These are phyloP conservation scores for Fopius arisanus DNA, from an alignment of 1,140 invertebrate species.

Conservation along the genomic window DNA sequence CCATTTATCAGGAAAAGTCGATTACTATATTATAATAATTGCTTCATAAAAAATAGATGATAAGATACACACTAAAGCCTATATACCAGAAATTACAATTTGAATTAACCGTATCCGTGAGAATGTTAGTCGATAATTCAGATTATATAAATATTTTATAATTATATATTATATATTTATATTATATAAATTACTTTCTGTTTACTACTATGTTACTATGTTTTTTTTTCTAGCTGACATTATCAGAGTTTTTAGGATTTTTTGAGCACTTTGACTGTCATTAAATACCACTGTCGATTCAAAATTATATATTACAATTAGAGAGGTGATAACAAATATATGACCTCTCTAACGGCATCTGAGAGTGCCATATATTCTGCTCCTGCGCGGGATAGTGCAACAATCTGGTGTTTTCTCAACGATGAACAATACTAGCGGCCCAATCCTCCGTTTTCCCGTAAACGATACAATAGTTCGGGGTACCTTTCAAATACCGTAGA, in stretches of 20 bases:
- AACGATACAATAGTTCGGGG: background rate
- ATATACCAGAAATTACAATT: no score
- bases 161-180: no score
- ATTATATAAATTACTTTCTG: no score
- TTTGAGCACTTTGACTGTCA: background rate
- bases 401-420: background rate
- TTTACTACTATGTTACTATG: background rate
- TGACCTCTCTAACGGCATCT: background rate
- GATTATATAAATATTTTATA: no score
- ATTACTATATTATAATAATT: no score
- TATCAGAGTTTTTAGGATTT: background rate
- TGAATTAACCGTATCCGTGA: no score
- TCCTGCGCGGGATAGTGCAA: slow-evolving; percentile 40
- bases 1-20: no score
- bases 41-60: no score
- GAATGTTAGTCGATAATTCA: no score
- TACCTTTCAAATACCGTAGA: background rate
- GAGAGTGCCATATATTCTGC: background rate
- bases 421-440: background rate
- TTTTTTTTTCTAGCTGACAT: background rate
- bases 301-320: background rate
- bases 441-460: background rate
- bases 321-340: background rate
- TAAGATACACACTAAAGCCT: no score
- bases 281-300: background rate